Evolutionary conservation across 2,113 vertebrate genomes (phyloP), one percentile per base, ranked within the genome.

Genomic region (Phoenicopterus ruber): DNA sequence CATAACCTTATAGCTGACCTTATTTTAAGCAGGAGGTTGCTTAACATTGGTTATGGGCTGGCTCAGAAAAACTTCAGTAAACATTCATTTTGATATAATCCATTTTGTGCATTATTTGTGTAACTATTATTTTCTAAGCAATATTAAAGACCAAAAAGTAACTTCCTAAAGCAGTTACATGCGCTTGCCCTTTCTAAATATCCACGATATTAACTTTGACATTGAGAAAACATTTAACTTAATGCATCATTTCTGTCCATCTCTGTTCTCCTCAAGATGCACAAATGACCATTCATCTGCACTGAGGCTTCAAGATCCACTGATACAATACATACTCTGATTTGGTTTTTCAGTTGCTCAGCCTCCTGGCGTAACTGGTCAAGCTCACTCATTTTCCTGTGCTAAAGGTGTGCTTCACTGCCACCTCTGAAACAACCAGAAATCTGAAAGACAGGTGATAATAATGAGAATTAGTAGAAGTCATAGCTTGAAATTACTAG

Each of bases 361-460:
- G 99, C 99, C 99, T 99, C 99, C 98, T 99, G 99, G 98, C 99
- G 99, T 98, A 99, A 98, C 98, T 99, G 99, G 98, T 99, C 99
- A 73, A 99, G 99, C 98, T 99, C 99, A 90, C 99, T 99, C 99
- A 99, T 99, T 99, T 99, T 99, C 98, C 97, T 98, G 97, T 98
- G 97, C 98, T 98, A 98, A 98, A 98, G 98, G 98, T 98, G 98
- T 95, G 97, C 98, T 97, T 98, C 97, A 95, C 98, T 97, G 98
- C 98, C 97, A 98, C 98, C 98, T 97, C 99, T 96, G 96, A 97
- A 98, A 98, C 98, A 98, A 98, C 98, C 98, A 96, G 98, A 98
- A 98, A 98, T 99, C 99, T 99, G 98, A 59, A 86, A 97, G 47
- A 88, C 34, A 96, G 24, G 22, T 2, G 44, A 93, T 18, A 77